Evolutionary conservation across 2,113 vertebrate genomes (phyloP), one percentile per base, ranked within the genome.

Genomic region (Rhadina sibilatrix): DNA sequence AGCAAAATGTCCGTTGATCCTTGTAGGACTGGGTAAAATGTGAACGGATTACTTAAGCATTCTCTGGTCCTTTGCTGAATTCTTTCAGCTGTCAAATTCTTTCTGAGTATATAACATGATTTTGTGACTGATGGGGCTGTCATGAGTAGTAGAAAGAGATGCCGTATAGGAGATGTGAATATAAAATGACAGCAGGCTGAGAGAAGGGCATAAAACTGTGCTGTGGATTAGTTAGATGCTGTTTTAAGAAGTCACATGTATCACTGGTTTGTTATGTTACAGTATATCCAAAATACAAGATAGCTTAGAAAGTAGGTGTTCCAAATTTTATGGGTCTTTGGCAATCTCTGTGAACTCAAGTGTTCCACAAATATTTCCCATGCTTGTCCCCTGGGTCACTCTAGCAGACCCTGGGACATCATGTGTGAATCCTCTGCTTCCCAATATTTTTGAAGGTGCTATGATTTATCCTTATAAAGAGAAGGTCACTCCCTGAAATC

Each of bases 81-180:
- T 91, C 78, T 90, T 69, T 42, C 25, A 87, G 91, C 78, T 93
- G 89, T 82, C 87, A 89, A 46, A 84, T 50, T 46, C 65, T 68
- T 78, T 54, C 72, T 64, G 52, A 89, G 66, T 76, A 61, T 37
- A n/a, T 49, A 82, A 33, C 1, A 9, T 46, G 49, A 83, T 69
- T 95, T 87, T 61, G 37, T 93, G 91, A 72, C 69, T 95, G 93
- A 79, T 30, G n/a, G 24, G 23, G 50, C 83, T 82, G 79, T 71
- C 25, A 46, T 20, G 74, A 79, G 28, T 40, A 82, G 74, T 23
- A 85, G 49, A 68, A 95, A 94, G 83, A 94, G 40, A 53, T 87
- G 81, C 54, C 77, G 23, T 61, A 57, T 57, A 69, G 61, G 47
- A 93, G 94, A 77, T 69, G 50, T 77, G 87, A 89, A 53, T 76